A percentile compares a stretch with the other conserved stretches of the same genome.
Evolutionary conservation across 2,113 vertebrate genomes (phyloP).

Genomic region (Oryzias curvinotus): DNA sequence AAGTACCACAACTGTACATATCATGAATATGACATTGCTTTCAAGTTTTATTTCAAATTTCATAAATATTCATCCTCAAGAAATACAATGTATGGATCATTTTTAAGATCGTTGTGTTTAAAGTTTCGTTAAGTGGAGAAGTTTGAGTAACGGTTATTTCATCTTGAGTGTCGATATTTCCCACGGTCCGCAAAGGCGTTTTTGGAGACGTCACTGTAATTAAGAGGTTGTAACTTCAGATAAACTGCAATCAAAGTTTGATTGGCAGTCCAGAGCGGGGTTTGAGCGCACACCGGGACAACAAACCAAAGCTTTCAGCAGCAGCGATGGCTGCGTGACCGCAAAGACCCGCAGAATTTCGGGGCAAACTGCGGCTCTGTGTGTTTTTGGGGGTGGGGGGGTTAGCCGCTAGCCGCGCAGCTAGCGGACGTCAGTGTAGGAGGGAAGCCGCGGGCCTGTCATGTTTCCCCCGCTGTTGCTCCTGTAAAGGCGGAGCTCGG

Average conservation of each 20-base stretch:
- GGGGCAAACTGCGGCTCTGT: background rate
- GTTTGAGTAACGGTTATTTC: too few relatives aligned
- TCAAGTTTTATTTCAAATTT: too few relatives aligned
- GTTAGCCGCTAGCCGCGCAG: conserved; percentile 48
- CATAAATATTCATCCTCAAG: too few relatives aligned
- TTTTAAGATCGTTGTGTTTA: too few relatives aligned
- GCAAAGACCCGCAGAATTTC: too few relatives aligned
- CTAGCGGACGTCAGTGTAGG: conserved; percentile 30
- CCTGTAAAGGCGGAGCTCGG: fast-evolving
- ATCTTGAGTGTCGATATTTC: background rate
- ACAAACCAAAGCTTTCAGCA: too few relatives aligned
- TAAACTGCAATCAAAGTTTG: conserved; percentile 19
- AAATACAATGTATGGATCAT: too few relatives aligned
- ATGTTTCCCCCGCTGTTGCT: background rate
- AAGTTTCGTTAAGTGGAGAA: too few relatives aligned
- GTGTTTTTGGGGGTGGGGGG: background rate
- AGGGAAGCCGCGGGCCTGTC: conserved; percentile 36
- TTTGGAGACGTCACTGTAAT: conserved; percentile 55
- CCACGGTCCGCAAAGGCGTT: conserved; percentile 34
- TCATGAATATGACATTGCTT: too few relatives aligned
- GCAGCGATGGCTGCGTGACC: too few relatives aligned
- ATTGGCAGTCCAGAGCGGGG: background rate
- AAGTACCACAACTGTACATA: too few relatives aligned
- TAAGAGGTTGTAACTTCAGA: conserved; percentile 55
- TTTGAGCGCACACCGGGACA: too few relatives aligned